These are phyloP conservation scores for Bimastos eiseni DNA, from an alignment of 2,888 invertebrate species.

Conservation along the genomic window DNA sequence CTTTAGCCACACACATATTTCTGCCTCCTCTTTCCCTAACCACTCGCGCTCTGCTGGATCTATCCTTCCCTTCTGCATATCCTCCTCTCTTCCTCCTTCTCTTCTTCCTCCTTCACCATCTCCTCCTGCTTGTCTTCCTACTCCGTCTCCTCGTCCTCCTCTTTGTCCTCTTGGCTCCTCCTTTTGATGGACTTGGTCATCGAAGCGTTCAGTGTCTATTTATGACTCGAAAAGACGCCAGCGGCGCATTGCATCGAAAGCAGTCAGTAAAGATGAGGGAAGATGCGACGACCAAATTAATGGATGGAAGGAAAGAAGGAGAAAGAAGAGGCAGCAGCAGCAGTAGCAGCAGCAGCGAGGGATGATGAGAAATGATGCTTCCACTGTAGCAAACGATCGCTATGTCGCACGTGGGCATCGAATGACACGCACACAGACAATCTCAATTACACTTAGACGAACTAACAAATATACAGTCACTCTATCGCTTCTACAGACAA, in stretches of 20 bases:
- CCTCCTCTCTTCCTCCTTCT: neutral
- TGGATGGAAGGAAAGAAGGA: neutral
- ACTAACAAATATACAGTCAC: neutral
- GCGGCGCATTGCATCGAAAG: neutral
- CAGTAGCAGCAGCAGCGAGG: neutral
- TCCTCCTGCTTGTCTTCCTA: neutral
- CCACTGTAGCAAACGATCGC: neutral
- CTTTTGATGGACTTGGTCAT: neutral
- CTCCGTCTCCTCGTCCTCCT: neutral
- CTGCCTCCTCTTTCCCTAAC: neutral
- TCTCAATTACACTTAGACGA: neutral
- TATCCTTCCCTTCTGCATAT: neutral
- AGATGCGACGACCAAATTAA: neutral
- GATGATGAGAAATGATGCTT: neutral
- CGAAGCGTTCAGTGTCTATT: slow-evolving; percentile 13
- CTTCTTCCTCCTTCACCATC: neutral
- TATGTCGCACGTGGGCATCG: neutral
- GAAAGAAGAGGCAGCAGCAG: neutral
- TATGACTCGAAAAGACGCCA: neutral
- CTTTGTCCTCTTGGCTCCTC: neutral
- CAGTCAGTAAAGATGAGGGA: neutral
- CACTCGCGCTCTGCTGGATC: neutral
- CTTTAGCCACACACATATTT: no score
- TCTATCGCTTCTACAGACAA: neutral
- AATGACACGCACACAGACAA: neutral